Conservation (phyloP, 2,888 invertebrate genomes). For the Nemotelus pantherinus region DNA sequence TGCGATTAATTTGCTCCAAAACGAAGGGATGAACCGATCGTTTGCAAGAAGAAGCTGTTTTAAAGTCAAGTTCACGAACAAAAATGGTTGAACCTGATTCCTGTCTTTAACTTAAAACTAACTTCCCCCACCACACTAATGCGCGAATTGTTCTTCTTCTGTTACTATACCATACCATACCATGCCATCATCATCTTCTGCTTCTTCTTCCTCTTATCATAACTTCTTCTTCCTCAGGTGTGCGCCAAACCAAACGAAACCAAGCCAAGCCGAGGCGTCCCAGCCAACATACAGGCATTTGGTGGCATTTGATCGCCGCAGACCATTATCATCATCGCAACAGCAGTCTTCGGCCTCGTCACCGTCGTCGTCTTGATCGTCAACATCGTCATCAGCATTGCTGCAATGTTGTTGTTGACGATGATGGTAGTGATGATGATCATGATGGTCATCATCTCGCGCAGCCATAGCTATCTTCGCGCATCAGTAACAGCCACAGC, state of each 20-base stretch:
- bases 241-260: not conserved
- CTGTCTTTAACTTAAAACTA: conserved; percentile 61
- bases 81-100: conserved; percentile 60
- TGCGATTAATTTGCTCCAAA: not conserved
- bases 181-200: conserved; percentile 25
- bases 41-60: conserved; percentile 52
- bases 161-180: not conserved
- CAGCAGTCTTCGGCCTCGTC: too few species aligned
- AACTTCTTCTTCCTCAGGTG: conserved; percentile 35
- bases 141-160: conserved; percentile 38
- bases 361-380: conserved; percentile 8
- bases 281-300: conserved; percentile 12
- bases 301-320: conserved; percentile 24
- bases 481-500: conserved; percentile 21
- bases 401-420: conserved; percentile 4
- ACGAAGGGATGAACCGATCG: conserved; percentile 29
- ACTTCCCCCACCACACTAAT: conserved; percentile 54
- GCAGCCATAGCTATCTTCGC: conserved; percentile 18
- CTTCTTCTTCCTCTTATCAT: conserved; percentile 39
- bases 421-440: conserved; percentile 11
- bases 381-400: conserved; percentile 29
- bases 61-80: conserved; percentile 62
- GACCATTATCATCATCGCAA: conserved; percentile 25
- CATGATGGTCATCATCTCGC: conserved; percentile 26
- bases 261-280: too few species aligned